Base-by-base conservation (phyloP, 2,113 vertebrate species). In the Chloropsis hardwickii region DNA sequence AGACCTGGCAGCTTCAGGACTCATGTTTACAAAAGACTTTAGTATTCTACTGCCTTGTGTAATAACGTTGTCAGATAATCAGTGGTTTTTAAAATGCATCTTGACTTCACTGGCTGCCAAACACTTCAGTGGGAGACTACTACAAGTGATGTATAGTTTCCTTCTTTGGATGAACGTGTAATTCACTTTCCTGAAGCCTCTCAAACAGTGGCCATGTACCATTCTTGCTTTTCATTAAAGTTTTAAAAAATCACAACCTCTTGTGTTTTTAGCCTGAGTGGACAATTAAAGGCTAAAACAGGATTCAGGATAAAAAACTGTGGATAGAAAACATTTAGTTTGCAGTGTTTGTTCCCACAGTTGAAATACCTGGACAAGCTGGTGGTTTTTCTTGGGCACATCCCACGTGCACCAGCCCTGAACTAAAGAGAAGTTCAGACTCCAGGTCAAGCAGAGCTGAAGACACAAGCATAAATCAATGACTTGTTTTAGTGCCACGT, bases 401-500 rank as follows among this genome's bases (percentile, higher is more conserved):
- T 94, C 82, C 57, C 83, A 14, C 85, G 67, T 95, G 83, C 60
- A 61, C 94, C n/a, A 67, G 64, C 65, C 74, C 56, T 95, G 95
- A 96, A 92, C 94, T 96, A 82, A 67, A 69, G 93, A 51, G 72
- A 85, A 92, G 94, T 94, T 95, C 93, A 97, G 70, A 44, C 88
- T 95, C 66, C 53, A 71, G 94, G 95, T 97, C 95, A 97, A 86
- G 47, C n/a, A 18, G 86, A 96, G 93, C 97, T 96, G 97, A 96
- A 95, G 97, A 96, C 96, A 94, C 92, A 83, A 37, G 53, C 95
- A 92, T 98, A 98, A 98, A 98, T 98, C 98, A 98, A 84, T 50
- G 90, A 96, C 97, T 97, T 97, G 90, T 98, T 98, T 98, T 97
- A 97, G 94, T 98, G 97, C 98, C 97, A 97, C 72, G 89, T 97